Conservation (phyloP, 2,888 invertebrate species). For the Trichacis sp. region DNA sequence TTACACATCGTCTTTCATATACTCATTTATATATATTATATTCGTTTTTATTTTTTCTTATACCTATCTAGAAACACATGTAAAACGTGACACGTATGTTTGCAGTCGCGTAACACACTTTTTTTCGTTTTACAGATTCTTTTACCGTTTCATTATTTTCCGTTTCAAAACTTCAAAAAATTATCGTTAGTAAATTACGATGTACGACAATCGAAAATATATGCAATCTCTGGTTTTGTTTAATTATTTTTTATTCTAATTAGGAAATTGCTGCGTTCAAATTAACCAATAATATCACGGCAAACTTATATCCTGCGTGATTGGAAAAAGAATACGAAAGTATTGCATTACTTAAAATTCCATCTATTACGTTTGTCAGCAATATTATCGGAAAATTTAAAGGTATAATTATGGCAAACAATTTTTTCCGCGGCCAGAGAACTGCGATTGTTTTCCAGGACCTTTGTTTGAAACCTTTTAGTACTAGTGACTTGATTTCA, state of each 20-base stretch:
- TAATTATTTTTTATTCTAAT: constrained; percentile 46
- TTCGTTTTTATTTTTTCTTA: constrained; percentile 50
- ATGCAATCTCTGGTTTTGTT: constrained; percentile 28
- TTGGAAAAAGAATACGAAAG: neutral
- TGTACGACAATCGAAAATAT: neutral
- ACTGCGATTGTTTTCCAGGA: neutral
- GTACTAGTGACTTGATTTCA: neutral
- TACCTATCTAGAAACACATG: constrained; percentile 4
- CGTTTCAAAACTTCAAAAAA: neutral
- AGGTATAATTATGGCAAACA: constrained; percentile 2
- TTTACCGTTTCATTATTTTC: neutral
- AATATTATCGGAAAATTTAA: neutral
- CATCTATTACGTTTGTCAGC: neutral
- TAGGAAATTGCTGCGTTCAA: constrained; percentile 14
- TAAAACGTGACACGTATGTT: neutral
- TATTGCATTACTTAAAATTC: neutral
- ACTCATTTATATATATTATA: constrained; percentile 53
- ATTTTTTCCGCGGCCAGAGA: neutral
- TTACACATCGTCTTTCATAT: constrained; percentile 63
- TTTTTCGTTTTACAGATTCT: constrained; percentile 4
- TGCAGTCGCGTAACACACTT: neutral
- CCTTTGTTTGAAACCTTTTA: constrained; percentile 7
- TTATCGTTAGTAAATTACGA: neutral
- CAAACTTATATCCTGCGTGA: constrained; percentile 9
- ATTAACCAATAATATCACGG: neutral